Base-by-base conservation (phyloP, 2,888 invertebrate species). In the Spodoptera littoralis region DNA sequence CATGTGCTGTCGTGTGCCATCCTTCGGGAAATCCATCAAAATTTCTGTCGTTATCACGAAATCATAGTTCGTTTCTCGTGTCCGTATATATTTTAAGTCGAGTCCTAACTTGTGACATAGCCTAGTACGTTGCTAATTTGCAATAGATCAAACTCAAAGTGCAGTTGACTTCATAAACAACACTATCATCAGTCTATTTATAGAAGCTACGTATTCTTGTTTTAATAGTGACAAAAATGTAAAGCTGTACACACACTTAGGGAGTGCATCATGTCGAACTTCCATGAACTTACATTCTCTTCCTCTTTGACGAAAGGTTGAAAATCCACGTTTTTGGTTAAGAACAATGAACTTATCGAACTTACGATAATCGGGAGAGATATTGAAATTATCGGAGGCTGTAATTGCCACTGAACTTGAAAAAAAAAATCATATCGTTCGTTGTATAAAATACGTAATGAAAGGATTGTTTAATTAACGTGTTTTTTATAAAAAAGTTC, bases 261-360 rank as follows among this genome's bases (percentile, higher is more conserved):
- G 36, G 13, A 51, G 47, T 52, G 64, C 48, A 65, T 18, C 52
- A 54, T 13, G 51, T 73, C 80, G 79, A 84, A 87, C 88, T 76
- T 81, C 86, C 87, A 80, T 89, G 90, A 90, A 88, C 88, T 84
- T 81, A 83, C 88, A 87, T 84, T 89, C 88, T 85, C 90, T 90
- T 90, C 88, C 89, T 88, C 70, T 68, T 81, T 70, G 43, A 63
- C 58, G 77, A 83, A 80, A 71, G 74, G 73, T 78, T 74, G 73
- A 66, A 66, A 62, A 59, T 60, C 65, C 61, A 47, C 68, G 67
- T 74, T 71, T 80, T 70, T 61, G 45, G 58, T 55, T 12, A 49
- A 59, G 68, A 65, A 76, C 59, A 69, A 66, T 52, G 48, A 70
- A 78, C 69, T 68, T 43, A 62, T 60, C 55, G 56, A 65, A 61